phyloP scores from a whole-genome alignment of 1,140 invertebrate species.

The Myzus persicae region DNA sequence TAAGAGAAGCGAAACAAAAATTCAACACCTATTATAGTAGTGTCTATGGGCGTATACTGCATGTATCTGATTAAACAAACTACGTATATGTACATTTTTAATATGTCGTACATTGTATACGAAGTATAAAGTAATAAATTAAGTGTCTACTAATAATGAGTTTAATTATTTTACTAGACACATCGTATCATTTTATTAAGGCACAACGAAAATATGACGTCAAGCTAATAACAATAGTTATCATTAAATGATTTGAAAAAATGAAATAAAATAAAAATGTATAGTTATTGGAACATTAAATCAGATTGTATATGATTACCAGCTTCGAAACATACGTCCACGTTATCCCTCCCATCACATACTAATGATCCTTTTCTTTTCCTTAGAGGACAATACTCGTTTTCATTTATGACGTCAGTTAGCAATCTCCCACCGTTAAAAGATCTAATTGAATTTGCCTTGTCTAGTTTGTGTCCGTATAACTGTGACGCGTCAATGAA shows the following conservation, averaged over 20 bases:
- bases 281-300: background rate
- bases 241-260: background rate
- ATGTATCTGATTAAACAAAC: too few species aligned
- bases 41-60: too few species aligned
- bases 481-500: background rate
- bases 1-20: too few species aligned
- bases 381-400: background rate
- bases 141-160: background rate
- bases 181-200: background rate
- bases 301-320: background rate
- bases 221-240: background rate
- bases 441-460: background rate
- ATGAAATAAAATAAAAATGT: background rate
- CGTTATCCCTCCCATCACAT: background rate
- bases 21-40: too few species aligned
- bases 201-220: background rate
- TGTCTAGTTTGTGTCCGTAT: background rate
- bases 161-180: background rate
- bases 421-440: background rate
- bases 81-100: too few species aligned
- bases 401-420: background rate
- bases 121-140: background rate
- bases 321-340: background rate
- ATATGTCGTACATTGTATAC: too few species aligned
- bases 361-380: background rate